phyloP scores from a whole-genome alignment of 2,113 vertebrate genomes.

The Gorsachius goisagi region DNA sequence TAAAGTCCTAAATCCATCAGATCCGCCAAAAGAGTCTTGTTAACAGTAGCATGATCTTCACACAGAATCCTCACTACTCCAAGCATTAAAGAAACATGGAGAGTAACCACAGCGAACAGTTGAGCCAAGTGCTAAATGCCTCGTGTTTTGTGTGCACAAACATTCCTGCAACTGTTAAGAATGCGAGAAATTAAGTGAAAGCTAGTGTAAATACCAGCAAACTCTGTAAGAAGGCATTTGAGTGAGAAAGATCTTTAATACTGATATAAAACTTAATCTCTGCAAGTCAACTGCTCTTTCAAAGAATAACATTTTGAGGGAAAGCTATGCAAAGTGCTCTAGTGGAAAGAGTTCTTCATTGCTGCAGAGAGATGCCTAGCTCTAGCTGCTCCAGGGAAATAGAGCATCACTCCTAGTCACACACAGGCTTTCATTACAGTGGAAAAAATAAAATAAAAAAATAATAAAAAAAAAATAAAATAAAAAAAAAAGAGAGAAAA shows the following conservation, averaged over 20 bases:
- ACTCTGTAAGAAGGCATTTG: not conserved
- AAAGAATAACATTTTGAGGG: not conserved
- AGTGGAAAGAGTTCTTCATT: not conserved
- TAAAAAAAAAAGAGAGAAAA: no score
- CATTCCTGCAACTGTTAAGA: not conserved
- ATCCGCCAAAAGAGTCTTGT: not conserved
- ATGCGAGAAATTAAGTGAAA: not conserved
- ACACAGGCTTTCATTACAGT: not conserved
- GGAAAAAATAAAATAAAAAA: no score
- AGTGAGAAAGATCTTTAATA: not conserved
- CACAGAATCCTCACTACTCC: not conserved
- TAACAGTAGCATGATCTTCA: not conserved
- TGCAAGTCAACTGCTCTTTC: not conserved
- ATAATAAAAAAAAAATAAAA: no score
- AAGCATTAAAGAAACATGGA: not conserved
- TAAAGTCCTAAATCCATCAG: not conserved
- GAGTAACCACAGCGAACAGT: not conserved
- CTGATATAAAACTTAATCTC: not conserved
- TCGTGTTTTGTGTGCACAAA: not conserved
- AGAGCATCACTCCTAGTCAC: not conserved
- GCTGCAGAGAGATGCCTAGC: not conserved
- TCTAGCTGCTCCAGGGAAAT: not conserved
- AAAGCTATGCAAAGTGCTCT: not conserved
- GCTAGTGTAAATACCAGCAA: not conserved
- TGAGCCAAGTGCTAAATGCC: not conserved